These are phyloP conservation scores for Chrysogorgia sp. DNA, from an alignment of 92 coral and sea anemone species.

Conservation along the genomic window DNA sequence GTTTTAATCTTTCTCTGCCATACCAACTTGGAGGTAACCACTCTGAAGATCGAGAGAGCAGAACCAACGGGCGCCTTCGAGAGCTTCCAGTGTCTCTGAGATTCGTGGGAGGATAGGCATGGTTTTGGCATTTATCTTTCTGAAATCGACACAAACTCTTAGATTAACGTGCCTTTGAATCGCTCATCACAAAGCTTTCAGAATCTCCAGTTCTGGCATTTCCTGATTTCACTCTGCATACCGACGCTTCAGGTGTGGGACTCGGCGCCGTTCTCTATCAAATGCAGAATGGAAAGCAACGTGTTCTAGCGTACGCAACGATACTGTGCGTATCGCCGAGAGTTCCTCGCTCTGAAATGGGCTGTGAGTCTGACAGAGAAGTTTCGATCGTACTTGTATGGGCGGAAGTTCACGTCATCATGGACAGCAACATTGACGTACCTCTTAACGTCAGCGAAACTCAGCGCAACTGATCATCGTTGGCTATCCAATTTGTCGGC, in stretches of 20 bases:
- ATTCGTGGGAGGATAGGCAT: no score
- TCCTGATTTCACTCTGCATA: conserved; percentile 47
- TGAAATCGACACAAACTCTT: no score
- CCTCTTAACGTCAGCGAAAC: conserved; percentile 53
- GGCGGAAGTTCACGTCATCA: conserved; percentile 46
- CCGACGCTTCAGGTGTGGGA: conserved; percentile 62
- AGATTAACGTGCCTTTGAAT: conserved; percentile 49
- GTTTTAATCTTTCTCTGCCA: no score
- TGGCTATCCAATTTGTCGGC: conserved; percentile 56
- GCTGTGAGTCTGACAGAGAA: conserved; percentile 59
- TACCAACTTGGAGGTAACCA: no score
- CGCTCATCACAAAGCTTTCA: conserved; percentile 39
- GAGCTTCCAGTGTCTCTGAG: no score
- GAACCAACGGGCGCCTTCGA: no score
- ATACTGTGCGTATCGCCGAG: conserved; percentile 43
- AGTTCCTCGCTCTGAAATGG: conserved; percentile 65
- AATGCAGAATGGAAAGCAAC: conserved; percentile 28
- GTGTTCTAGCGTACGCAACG: conserved; percentile 47
- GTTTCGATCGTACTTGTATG: conserved; percentile 54
- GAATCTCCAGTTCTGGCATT: conserved; percentile 59
- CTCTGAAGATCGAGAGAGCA: no score
- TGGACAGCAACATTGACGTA: conserved; percentile 58
- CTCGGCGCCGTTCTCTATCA: conserved; percentile 48
- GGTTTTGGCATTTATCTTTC: no score
- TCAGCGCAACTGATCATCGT: conserved; percentile 62